A percentile compares a stretch with the other conserved stretches of the same genome.
Evolutionary conservation across 2,113 vertebrate species (phyloP).

Genomic region (Bagarius yarrelli): DNA sequence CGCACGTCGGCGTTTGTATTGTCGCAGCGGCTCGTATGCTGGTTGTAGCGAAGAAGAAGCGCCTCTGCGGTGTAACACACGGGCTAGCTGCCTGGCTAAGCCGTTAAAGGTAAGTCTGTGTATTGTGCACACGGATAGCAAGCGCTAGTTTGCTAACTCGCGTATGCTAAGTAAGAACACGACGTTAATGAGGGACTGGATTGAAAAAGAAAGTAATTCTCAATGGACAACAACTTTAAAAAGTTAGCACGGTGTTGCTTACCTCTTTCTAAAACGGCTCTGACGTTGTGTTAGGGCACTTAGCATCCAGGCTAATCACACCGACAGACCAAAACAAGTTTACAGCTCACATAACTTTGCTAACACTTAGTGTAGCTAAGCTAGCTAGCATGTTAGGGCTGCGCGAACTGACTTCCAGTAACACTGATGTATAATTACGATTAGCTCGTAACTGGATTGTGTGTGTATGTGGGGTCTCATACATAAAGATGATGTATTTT

Average conservation of each 20-base stretch:
- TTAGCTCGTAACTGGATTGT: background rate
- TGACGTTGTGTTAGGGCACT: background rate
- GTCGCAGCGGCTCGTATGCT: constrained; percentile 20
- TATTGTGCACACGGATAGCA: constrained; percentile 17
- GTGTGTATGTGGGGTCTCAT: background rate
- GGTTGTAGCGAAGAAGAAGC: constrained; percentile 32
- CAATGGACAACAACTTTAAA: background rate
- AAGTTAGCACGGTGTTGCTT: background rate
- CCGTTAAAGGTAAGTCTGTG: constrained; percentile 13
- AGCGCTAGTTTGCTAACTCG: constrained; percentile 7
- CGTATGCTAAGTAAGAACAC: constrained; percentile 18
- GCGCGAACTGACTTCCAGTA: background rate
- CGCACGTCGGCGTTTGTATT: constrained; percentile 2
- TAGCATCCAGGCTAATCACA: background rate
- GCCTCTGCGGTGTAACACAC: constrained; percentile 14
- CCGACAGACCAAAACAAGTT: constrained; percentile 30
- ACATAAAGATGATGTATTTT: background rate
- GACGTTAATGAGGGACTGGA: background rate
- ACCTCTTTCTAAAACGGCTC: background rate
- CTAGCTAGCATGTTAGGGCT: background rate
- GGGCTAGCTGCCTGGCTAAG: constrained; percentile 30
- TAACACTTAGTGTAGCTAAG: background rate
- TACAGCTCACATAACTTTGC: background rate
- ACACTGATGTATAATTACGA: too few relatives aligned
- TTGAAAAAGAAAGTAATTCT: background rate